phyloP scores from a whole-genome alignment of 2,113 vertebrate species.

The Lamprotornis superbus region DNA sequence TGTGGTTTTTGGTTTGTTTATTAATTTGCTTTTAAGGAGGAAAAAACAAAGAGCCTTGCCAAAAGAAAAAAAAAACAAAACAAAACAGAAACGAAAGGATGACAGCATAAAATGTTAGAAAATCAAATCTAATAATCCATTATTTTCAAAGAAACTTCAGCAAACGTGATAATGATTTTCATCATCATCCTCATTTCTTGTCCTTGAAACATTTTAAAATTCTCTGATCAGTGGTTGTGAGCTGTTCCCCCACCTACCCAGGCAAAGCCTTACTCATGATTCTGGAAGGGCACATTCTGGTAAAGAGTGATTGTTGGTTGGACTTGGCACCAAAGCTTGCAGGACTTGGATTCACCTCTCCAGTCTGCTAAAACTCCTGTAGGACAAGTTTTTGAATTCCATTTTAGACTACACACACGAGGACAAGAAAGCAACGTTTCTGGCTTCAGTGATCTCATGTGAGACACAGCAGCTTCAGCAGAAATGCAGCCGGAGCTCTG shows the following conservation, averaged over 20 bases:
- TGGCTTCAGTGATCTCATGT: neutral
- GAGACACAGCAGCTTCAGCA: neutral
- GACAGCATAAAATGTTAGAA: accelerated
- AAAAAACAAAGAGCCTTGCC: neutral
- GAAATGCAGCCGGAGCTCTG: neutral
- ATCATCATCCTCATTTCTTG: neutral
- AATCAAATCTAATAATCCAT: neutral
- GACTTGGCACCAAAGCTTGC: neutral
- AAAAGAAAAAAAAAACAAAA: neutral
- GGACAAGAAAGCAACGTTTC: neutral
- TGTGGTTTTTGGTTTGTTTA: neutral
- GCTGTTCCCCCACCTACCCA: neutral
- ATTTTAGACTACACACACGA: neutral
- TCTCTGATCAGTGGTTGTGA: neutral
- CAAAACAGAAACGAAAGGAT: neutral
- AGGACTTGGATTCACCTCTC: neutral
- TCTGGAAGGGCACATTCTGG: neutral
- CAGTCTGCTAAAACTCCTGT: neutral
- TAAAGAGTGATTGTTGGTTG: neutral
- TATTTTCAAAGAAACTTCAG: neutral
- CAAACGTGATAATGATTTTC: neutral
- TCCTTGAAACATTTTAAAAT: neutral
- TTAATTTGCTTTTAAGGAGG: neutral
- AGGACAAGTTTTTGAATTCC: neutral
- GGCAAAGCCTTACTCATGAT: neutral